These are phyloP conservation scores for Cephonodes hylas DNA, from an alignment of 2,888 invertebrate genomes.

Conservation along the genomic window DNA sequence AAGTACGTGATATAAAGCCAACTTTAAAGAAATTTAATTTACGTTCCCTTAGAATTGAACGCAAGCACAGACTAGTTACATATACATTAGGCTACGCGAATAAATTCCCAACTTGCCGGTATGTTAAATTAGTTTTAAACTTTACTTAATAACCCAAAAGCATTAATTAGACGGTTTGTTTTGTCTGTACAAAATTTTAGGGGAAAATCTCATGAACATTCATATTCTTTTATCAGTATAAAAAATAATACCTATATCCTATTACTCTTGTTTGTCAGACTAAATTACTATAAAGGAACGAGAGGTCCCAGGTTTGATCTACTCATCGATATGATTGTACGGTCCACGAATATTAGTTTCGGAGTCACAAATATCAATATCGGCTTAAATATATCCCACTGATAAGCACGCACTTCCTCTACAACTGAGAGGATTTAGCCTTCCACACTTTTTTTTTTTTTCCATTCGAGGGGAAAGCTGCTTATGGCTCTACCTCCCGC, in stretches of 20 bases:
- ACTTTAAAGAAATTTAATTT: background rate
- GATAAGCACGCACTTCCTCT: too few relatives aligned
- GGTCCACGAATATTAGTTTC: too few relatives aligned
- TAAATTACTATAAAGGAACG: too few relatives aligned
- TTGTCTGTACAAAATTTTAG: background rate
- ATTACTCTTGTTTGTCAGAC: background rate
- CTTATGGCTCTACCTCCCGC: too few relatives aligned
- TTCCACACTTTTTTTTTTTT: too few relatives aligned
- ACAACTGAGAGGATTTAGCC: too few relatives aligned
- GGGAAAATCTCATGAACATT: too few relatives aligned
- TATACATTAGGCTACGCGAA: background rate
- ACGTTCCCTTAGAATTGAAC: background rate
- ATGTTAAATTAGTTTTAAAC: background rate
- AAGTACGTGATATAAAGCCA: background rate
- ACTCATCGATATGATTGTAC: too few relatives aligned
- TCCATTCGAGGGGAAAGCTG: too few relatives aligned
- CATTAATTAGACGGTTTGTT: background rate
- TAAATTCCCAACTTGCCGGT: background rate
- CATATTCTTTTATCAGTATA: too few relatives aligned
- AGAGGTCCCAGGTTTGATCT: background rate
- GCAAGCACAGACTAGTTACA: background rate
- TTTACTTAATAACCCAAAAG: background rate
- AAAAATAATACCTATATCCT: background rate
- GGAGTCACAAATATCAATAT: too few relatives aligned
- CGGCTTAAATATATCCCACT: too few relatives aligned